Evolutionary conservation across 2,888 invertebrate genomes (phyloP).

Genomic region (Ectemnius cavifrons): DNA sequence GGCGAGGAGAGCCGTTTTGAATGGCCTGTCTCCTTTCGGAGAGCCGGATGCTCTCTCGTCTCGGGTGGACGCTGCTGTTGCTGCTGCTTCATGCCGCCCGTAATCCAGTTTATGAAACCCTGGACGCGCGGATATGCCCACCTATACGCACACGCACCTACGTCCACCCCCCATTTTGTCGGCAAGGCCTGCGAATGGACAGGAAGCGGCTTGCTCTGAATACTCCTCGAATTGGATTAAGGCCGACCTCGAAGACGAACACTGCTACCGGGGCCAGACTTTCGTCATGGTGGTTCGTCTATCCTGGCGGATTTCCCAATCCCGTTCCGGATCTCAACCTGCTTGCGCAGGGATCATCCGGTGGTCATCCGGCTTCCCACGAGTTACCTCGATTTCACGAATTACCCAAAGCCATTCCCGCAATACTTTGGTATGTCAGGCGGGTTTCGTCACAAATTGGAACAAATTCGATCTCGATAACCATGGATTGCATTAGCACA

Average conservation of each 20-base stretch:
- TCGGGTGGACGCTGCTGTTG: slow-evolving; percentile 56
- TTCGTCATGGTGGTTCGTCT: slow-evolving; percentile 4
- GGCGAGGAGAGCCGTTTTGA: slow-evolving; percentile 56
- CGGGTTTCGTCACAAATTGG: slow-evolving; percentile 12
- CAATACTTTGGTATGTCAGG: not conserved
- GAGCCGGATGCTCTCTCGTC: slow-evolving; percentile 65
- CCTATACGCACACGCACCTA: slow-evolving; percentile 21
- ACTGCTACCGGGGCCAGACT: slow-evolving; percentile 26
- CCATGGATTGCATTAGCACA: not conserved
- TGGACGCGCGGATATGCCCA: slow-evolving; percentile 34
- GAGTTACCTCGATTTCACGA: slow-evolving; percentile 17
- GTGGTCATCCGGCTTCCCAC: slow-evolving; percentile 34
- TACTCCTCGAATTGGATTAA: slow-evolving; percentile 71
- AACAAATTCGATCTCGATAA: slow-evolving; percentile 4
- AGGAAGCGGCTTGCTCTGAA: slow-evolving; percentile 71
- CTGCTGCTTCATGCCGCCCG: slow-evolving; percentile 18
- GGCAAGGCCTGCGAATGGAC: slow-evolving; percentile 66
- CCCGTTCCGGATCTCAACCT: not conserved
- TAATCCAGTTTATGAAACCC: slow-evolving; percentile 69
- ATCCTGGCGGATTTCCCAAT: slow-evolving; percentile 28
- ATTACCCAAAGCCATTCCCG: not conserved
- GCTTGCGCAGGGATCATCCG: slow-evolving; percentile 20
- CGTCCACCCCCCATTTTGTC: slow-evolving; percentile 48
- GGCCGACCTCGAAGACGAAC: slow-evolving; percentile 49
- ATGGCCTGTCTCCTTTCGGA: slow-evolving; percentile 62